These are phyloP conservation scores for Trididemnum miniatum DNA, from an alignment of 23 tunicate genomes.

Conservation along the genomic window DNA sequence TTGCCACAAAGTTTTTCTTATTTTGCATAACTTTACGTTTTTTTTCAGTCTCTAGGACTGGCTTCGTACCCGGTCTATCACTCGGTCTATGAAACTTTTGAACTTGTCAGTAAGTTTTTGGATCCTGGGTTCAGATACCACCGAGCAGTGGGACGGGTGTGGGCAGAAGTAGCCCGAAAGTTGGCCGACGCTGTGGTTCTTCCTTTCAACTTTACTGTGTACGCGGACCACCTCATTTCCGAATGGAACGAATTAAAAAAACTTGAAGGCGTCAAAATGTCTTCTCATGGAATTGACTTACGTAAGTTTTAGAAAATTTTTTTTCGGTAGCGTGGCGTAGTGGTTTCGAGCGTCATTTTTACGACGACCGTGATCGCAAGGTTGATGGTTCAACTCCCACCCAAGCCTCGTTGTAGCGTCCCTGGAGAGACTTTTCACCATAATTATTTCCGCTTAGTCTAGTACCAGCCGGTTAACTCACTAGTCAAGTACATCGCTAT, in stretches of 20 bases:
- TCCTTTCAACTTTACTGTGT: slow-evolving; percentile 29
- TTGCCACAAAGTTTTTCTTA: too few relatives aligned
- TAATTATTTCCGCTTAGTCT: too few relatives aligned
- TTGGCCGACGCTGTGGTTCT: slow-evolving; percentile 44
- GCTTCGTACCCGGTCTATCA: slow-evolving; percentile 66
- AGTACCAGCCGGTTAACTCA: too few relatives aligned
- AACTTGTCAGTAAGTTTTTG: slow-evolving; percentile 37
- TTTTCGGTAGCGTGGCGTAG: too few relatives aligned
- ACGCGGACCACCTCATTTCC: slow-evolving; percentile 21
- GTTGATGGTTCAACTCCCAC: too few relatives aligned
- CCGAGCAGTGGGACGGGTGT: slow-evolving; percentile 38
- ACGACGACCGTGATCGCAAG: too few relatives aligned
- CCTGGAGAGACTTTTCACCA: too few relatives aligned
- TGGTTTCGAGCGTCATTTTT: too few relatives aligned
- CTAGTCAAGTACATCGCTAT: too few relatives aligned
- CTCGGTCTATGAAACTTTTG: slow-evolving; percentile 68
- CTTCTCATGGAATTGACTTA: slow-evolving; percentile 39
- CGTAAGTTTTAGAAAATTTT: slow-evolving; percentile 11
- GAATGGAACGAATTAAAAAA: background rate
- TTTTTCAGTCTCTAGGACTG: slow-evolving; percentile 44
- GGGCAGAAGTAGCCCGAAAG: slow-evolving; percentile 53
- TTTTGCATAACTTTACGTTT: too few relatives aligned
- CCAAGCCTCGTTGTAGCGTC: too few relatives aligned
- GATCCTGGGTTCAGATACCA: slow-evolving; percentile 57
- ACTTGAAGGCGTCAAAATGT: too few relatives aligned